Conservation (phyloP, 2,888 invertebrate species). For the Drosophila recens region DNA sequence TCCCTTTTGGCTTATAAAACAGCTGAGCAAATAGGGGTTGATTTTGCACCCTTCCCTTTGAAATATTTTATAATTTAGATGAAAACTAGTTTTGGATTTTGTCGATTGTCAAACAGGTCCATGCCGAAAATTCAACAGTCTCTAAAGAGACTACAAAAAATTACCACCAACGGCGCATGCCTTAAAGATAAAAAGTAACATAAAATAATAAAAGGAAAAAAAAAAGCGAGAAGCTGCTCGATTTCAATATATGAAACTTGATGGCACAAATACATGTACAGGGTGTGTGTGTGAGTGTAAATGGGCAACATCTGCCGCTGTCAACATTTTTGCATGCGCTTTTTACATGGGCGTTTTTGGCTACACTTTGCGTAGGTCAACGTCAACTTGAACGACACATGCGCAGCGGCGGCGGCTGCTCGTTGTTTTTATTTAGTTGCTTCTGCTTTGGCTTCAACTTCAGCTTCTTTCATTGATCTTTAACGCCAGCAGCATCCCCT, state of each 20-base stretch:
- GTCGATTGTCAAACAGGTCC: slow-evolving; percentile 53
- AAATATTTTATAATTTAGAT: slow-evolving; percentile 19
- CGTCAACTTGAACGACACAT: slow-evolving; percentile 69
- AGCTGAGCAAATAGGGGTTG: slow-evolving; percentile 69
- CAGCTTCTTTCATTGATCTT: slow-evolving; percentile 74
- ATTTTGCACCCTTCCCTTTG: slow-evolving; percentile 35
- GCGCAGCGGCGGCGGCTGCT: slow-evolving; percentile 53
- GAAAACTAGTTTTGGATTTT: slow-evolving; percentile 58
- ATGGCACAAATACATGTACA: slow-evolving; percentile 28
- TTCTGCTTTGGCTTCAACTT: slow-evolving; percentile 28
- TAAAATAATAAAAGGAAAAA: slow-evolving; percentile 24
- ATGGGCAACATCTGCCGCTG: slow-evolving; percentile 74
- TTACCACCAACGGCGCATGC: slow-evolving; percentile 80
- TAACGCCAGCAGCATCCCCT: slow-evolving; percentile 60
- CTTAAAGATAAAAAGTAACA: slow-evolving; percentile 39
- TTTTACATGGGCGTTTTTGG: slow-evolving; percentile 59
- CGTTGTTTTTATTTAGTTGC: slow-evolving; percentile 28
- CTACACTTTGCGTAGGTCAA: slow-evolving; percentile 83
- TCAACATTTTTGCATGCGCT: slow-evolving; percentile 66
- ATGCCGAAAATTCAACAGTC: slow-evolving; percentile 35
- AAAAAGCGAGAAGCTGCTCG: slow-evolving; percentile 56
- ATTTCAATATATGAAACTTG: slow-evolving; percentile 61
- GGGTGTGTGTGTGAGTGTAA: slow-evolving; percentile 27
- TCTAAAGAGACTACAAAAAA: slow-evolving; percentile 34
- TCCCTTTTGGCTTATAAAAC: slow-evolving; percentile 34